Evolutionary conservation across 1,140 invertebrate species (phyloP), one percentile per base, ranked within the genome.

Genomic region (Oryzaephilus surinamensis): DNA sequence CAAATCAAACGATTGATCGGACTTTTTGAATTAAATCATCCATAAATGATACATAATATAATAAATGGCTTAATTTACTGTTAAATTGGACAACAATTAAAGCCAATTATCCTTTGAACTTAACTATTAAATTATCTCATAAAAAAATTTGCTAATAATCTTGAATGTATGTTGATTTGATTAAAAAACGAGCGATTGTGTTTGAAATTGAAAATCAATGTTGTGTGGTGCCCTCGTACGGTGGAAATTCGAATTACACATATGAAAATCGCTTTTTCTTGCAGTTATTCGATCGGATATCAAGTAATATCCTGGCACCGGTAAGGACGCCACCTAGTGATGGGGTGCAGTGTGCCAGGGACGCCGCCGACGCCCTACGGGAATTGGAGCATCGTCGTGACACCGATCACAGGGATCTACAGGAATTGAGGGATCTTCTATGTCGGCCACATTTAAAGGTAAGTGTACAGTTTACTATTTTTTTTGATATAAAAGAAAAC

Each of bases 361-460:
- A 85, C 47, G 78, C 79, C 43, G 68, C 84, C 28, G 85, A 88
- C 50, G 65, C 71, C 35, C 62, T 79, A 32, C 58, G 71, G 31
- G 75, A 71, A 45, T 58, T 69, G 23, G 72, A 75, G 43, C 65
- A 67, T 48, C 69, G 68, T 38, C 59, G 52, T 19, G 63, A 55
- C 45, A 50, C 51, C 41, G 59, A 63, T 36, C 63, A 69, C 43
- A 58, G 70, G 43, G 75, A 78, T 64, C 68, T 81, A 47, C 75
- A 82, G 49, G 87, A 94, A 63, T 73, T 95, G 49, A 68, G 80
- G 51, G 76, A 84, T 48, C 67, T 93, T 45, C 71, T 95, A 13
- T 74, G 73, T 41, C 73, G 79, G 56, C 82, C 88, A 41, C 84
- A 93, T 63, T 70, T 93, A 46, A 85, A 84, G 85, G 90, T 94